Evolutionary conservation across 2,888 invertebrate species (phyloP).

Genomic region (Sminthurinus aureus): DNA sequence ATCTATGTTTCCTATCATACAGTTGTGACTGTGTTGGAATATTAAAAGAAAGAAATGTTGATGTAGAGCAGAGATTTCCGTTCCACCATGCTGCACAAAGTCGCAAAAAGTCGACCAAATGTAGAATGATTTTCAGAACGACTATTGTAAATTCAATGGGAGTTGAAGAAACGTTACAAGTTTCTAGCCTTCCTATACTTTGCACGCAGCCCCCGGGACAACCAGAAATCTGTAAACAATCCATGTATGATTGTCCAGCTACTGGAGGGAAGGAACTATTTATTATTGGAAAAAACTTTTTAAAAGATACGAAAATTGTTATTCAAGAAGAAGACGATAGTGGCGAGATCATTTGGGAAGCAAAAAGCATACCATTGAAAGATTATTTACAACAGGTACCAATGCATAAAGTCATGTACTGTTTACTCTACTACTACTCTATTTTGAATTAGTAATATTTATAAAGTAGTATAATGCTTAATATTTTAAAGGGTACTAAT

Average conservation of each 20-base stretch:
- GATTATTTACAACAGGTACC: slow-evolving; percentile 84
- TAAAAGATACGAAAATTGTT: slow-evolving; percentile 86
- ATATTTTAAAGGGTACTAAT: neutral
- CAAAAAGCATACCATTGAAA: slow-evolving; percentile 83
- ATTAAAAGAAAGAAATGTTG: slow-evolving; percentile 92
- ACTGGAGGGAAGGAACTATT: slow-evolving; percentile 84
- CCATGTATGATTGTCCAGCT: slow-evolving; percentile 79
- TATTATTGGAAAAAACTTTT: slow-evolving; percentile 89
- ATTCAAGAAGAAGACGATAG: slow-evolving; percentile 70
- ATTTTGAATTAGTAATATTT: neutral
- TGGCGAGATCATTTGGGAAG: slow-evolving; percentile 72
- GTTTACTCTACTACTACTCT: neutral
- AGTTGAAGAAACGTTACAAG: slow-evolving; percentile 81
- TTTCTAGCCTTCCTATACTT: slow-evolving; percentile 88
- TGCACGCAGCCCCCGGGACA: slow-evolving; percentile 94
- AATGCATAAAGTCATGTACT: neutral
- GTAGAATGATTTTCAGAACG: slow-evolving; percentile 93
- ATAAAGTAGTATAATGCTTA: neutral
- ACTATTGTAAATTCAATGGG: slow-evolving; percentile 81
- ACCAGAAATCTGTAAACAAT: slow-evolving; percentile 91
- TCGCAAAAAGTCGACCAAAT: slow-evolving; percentile 84
- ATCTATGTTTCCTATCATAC: slow-evolving; percentile 38
- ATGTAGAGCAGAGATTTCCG: slow-evolving; percentile 90
- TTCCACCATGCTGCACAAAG: slow-evolving; percentile 72
- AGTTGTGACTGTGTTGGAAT: slow-evolving; percentile 97